A percentile compares a stretch with the other conserved stretches of the same genome.
phyloP scores from a whole-genome alignment of 2,113 vertebrate genomes.

The Gasterosteus nipponicus region DNA sequence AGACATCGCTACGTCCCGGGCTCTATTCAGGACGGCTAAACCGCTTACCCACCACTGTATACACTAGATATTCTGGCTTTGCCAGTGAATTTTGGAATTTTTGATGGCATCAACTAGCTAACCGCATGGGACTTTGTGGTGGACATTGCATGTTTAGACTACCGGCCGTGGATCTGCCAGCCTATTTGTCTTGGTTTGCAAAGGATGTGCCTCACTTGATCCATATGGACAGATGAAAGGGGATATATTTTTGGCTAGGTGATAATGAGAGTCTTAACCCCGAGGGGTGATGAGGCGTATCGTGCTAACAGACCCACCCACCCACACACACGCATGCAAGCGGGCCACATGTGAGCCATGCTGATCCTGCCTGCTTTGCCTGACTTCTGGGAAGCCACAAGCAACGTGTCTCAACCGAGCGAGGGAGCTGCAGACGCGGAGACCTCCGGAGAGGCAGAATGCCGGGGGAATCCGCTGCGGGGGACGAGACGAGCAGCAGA shows the following conservation, averaged over 20 bases:
- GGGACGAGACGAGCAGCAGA: conserved; percentile 58
- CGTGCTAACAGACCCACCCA: conserved; percentile 66
- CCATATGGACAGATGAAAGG: conserved; percentile 64
- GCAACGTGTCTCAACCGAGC: conserved; percentile 74
- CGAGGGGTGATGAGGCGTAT: conserved; percentile 54
- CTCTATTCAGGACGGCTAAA: conserved; percentile 10
- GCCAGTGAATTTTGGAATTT: conserved; percentile 34
- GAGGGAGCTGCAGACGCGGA: conserved; percentile 66
- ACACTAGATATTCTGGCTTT: conserved; percentile 17
- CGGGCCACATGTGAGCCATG: conserved; percentile 59
- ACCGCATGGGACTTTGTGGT: conserved; percentile 66
- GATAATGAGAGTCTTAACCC: conserved; percentile 76
- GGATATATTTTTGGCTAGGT: conserved; percentile 64
- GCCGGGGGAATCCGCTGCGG: conserved; percentile 80
- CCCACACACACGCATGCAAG: conserved; percentile 42
- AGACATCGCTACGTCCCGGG: conserved; percentile 9
- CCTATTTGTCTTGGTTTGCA: conserved; percentile 65
- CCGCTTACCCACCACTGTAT: conserved; percentile 1
- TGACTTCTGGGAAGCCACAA: conserved; percentile 75
- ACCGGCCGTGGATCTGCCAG: conserved; percentile 52
- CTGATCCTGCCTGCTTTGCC: conserved; percentile 65
- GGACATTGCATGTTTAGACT: conserved; percentile 64
- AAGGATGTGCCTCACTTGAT: conserved; percentile 61
- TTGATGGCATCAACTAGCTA: conserved; percentile 68
- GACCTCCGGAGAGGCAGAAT: conserved; percentile 72